A percentile compares a stretch with the other conserved stretches of the same genome.
Evolutionary conservation across 2,797 vertebrate genomes (phyloP).

Genomic region (Coreius guichenoti): DNA sequence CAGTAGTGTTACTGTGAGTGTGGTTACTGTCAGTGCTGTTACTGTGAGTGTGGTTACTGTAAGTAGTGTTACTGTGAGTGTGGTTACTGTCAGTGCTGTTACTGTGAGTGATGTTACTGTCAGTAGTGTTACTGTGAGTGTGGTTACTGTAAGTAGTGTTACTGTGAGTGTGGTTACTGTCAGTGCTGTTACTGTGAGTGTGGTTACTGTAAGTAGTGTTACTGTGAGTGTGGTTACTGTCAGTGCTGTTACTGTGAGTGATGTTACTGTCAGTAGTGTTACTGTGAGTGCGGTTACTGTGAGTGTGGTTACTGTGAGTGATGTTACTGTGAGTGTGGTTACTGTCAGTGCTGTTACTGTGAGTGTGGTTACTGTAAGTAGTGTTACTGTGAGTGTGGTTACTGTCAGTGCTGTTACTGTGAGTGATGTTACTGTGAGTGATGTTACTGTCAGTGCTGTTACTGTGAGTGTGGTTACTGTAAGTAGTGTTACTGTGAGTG

Average conservation of each 20-base stretch:
- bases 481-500: neutral
- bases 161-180: too few relatives aligned
- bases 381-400: accelerated
- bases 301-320: neutral
- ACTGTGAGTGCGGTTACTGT: neutral
- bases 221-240: accelerated
- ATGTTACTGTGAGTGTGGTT: neutral
- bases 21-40: neutral
- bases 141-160: too few relatives aligned
- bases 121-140: too few relatives aligned
- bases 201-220: too few relatives aligned
- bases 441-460: neutral
- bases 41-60: neutral
- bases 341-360: neutral
- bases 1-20: neutral
- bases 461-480: neutral
- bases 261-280: neutral
- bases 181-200: too few relatives aligned
- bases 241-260: too few relatives aligned
- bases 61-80: neutral
- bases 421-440: neutral
- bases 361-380: accelerated
- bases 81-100: neutral
- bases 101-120: neutral
- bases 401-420: accelerated